Percentiles rank a stretch among this genome's conserved stretches.
These are phyloP conservation scores for Gymnopithys bicolor DNA, from an alignment of 2,797 vertebrate genomes.

Conservation along the genomic window DNA sequence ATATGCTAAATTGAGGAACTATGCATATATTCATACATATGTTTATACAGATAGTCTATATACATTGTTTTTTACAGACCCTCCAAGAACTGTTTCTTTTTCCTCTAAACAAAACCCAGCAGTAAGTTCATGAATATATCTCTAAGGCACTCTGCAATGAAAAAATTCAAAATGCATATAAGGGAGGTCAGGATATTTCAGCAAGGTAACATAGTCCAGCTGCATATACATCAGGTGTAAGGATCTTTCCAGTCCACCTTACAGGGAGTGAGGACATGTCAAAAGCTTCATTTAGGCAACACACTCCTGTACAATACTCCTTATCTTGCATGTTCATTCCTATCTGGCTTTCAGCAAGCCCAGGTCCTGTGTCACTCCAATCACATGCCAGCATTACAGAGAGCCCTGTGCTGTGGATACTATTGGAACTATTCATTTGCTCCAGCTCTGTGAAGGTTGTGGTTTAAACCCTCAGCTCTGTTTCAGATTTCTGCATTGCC, in stretches of 20 bases:
- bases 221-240: background rate
- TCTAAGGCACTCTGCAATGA: background rate
- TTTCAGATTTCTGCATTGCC: background rate
- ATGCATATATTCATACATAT: background rate
- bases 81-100: constrained; percentile 42
- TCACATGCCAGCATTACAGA: background rate
- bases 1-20: background rate
- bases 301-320: rapidly evolving
- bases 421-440: background rate
- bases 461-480: background rate
- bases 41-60: background rate
- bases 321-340: background rate
- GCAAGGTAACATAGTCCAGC: background rate
- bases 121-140: background rate
- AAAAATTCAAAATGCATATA: background rate
- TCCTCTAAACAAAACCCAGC: constrained; percentile 30
- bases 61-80: background rate
- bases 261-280: rapidly evolving
- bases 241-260: background rate
- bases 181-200: background rate
- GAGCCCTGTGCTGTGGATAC: background rate
- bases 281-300: background rate
- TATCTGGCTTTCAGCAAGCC: background rate
- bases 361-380: background rate
- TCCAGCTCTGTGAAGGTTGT: background rate